A percentile compares a stretch with the other conserved stretches of the same genome.
Conservation (phyloP, 2,797 vertebrate species). For the Dendrocincla fuliginosa region DNA sequence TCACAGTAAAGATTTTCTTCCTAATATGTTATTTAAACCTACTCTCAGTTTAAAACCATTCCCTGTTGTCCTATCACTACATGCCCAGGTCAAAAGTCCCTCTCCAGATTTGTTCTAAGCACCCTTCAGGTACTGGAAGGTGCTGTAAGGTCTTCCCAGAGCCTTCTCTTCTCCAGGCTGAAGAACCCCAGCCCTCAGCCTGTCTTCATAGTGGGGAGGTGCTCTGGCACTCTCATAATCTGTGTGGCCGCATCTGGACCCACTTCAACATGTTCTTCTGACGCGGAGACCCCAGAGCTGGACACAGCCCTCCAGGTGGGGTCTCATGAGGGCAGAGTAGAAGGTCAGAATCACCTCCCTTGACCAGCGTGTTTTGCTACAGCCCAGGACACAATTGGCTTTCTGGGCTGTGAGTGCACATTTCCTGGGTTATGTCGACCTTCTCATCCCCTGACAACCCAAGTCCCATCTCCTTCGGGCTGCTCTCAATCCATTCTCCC, state of each 20-base stretch:
- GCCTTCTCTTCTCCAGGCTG: background rate
- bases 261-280: background rate
- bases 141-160: background rate
- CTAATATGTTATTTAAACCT: background rate
- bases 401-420: background rate
- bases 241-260: background rate
- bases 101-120: background rate
- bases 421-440: background rate
- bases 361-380: background rate
- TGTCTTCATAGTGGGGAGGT: background rate
- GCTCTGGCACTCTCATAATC: background rate
- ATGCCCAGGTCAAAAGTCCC: background rate
- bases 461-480: background rate
- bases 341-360: background rate
- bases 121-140: background rate
- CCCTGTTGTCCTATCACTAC: background rate
- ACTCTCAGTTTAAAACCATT: background rate
- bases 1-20: background rate
- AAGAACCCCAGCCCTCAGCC: background rate
- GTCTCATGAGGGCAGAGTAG: background rate
- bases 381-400: background rate
- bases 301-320: background rate
- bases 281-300: background rate
- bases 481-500: background rate
- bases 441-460: background rate